A percentile compares a stretch with the other conserved stretches of the same genome.
These are phyloP conservation scores for Blastobasis adustella DNA, from an alignment of 2,888 invertebrate species.

Conservation along the genomic window DNA sequence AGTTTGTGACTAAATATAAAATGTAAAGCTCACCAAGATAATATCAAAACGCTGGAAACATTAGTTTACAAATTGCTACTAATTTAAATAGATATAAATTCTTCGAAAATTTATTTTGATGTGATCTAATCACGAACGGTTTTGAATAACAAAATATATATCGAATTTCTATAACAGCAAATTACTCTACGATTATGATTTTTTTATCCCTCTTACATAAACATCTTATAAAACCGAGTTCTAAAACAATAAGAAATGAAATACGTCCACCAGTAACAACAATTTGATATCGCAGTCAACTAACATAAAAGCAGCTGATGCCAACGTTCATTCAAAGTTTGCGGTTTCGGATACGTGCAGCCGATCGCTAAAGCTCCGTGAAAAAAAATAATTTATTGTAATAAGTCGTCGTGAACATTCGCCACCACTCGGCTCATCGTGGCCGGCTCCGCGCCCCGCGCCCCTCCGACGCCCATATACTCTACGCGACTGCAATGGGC, in stretches of 20 bases:
- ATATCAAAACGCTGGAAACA: conserved; percentile 2
- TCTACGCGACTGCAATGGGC: conserved; percentile 64
- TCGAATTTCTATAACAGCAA: not conserved
- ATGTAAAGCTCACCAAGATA: not conserved
- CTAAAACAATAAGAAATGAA: not conserved
- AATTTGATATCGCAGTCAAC: no score
- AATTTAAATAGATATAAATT: not conserved
- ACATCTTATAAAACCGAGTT: conserved; percentile 17
- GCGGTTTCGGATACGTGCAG: conserved; percentile 46
- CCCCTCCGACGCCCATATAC: conserved; percentile 53
- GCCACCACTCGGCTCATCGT: conserved; percentile 67
- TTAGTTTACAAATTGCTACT: conserved; percentile 7
- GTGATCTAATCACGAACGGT: not conserved
- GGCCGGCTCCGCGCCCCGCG: conserved; percentile 38
- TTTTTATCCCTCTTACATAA: not conserved
- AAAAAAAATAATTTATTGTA: conserved; percentile 72
- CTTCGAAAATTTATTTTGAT: not conserved
- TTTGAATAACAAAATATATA: not conserved
- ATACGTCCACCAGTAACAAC: no score
- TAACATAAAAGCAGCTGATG: conserved; percentile 35
- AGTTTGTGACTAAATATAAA: conserved; percentile 2
- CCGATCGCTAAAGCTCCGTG: conserved; percentile 60
- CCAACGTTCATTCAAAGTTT: conserved; percentile 54
- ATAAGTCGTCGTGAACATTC: conserved; percentile 71
- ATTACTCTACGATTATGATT: not conserved